A percentile compares a stretch with the other conserved stretches of the same genome.
phyloP scores from a whole-genome alignment of 2,888 invertebrate genomes.

The Meteorus colon region DNA sequence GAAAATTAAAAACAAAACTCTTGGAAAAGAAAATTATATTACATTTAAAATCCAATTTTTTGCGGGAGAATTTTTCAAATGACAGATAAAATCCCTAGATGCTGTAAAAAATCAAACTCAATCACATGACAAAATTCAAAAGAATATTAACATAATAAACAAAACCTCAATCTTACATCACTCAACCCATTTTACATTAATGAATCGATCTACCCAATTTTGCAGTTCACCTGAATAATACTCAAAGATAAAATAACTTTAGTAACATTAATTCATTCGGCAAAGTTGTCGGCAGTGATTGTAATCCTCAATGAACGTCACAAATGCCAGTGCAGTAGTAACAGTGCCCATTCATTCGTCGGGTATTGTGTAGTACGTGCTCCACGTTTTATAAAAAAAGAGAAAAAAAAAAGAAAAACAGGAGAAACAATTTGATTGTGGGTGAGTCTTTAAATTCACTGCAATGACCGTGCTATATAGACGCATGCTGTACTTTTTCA shows the following conservation, averaged over 20 bases:
- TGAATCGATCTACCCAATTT: not conserved
- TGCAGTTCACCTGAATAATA: not conserved
- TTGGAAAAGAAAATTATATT: not conserved
- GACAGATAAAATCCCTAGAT: constrained; percentile 3
- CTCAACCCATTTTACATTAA: not conserved
- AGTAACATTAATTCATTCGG: not conserved
- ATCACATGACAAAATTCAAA: too few relatives aligned
- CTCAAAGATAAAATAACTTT: not conserved
- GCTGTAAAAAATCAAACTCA: not conserved
- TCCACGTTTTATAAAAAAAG: not conserved
- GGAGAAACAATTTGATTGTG: constrained; percentile 20
- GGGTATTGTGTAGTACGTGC: constrained; percentile 5
- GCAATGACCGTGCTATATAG: constrained; percentile 9
- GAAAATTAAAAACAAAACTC: too few relatives aligned
- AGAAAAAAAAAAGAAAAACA: not conserved
- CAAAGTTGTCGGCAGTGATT: constrained; percentile 8
- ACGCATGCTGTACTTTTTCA: constrained; percentile 20
- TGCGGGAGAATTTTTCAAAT: not conserved
- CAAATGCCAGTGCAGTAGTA: constrained; percentile 3
- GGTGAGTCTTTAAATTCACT: constrained; percentile 33
- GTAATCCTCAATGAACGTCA: constrained; percentile 25
- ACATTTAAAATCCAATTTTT: not conserved
- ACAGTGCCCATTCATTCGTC: constrained; percentile 15
- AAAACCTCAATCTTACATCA: too few relatives aligned
- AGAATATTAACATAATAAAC: too few relatives aligned